Evolutionary conservation across 1,140 invertebrate genomes (phyloP).

Genomic region (Bombus waltoni): DNA sequence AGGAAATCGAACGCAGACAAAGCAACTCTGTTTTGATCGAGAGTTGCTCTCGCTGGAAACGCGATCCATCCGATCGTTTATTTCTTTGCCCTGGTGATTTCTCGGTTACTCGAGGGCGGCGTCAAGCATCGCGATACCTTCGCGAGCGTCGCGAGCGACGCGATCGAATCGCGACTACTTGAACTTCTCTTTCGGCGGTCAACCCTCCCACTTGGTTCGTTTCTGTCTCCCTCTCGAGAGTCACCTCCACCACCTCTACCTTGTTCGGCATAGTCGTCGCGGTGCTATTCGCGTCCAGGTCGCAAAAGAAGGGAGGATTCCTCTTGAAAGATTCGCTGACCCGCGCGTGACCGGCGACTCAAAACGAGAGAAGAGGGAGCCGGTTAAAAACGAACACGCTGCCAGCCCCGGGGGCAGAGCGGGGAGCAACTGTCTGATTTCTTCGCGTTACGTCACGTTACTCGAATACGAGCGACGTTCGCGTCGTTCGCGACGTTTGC

Average conservation of each 20-base stretch:
- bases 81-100: neutral
- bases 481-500: neutral
- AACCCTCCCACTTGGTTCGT: constrained; percentile 47
- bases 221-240: constrained; percentile 20
- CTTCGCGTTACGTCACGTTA: constrained; percentile 57
- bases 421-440: constrained; percentile 42
- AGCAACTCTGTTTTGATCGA: neutral
- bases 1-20: neutral
- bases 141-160: constrained; percentile 11
- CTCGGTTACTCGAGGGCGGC: neutral
- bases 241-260: constrained; percentile 42
- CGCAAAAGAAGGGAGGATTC: constrained; percentile 64
- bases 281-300: constrained; percentile 38
- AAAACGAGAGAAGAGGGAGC: constrained; percentile 54
- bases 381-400: constrained; percentile 49
- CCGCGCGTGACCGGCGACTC: constrained; percentile 66
- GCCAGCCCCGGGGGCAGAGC: neutral
- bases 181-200: constrained; percentile 65
- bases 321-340: constrained; percentile 66
- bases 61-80: neutral
- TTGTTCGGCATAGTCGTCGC: constrained; percentile 43
- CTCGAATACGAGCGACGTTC: constrained; percentile 21
- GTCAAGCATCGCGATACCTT: neutral
- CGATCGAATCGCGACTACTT: constrained; percentile 54
- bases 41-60: neutral